These are phyloP conservation scores for Ictalurus punctatus DNA, from an alignment of 2,113 vertebrate species.

Conservation along the genomic window DNA sequence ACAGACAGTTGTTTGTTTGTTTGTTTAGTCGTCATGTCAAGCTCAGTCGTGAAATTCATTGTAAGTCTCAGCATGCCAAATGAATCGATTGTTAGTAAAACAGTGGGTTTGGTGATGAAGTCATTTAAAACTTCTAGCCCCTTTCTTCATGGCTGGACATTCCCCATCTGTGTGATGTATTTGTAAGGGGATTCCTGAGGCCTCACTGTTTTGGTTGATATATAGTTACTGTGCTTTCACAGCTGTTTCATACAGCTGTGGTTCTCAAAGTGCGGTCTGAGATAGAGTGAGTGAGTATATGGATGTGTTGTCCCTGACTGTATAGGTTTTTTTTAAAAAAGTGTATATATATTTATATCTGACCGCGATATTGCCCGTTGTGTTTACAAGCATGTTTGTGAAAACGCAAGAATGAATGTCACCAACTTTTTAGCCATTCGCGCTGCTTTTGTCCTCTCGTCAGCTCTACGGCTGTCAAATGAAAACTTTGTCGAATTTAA, in stretches of 20 bases:
- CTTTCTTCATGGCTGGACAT: background rate
- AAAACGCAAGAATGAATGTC: no score
- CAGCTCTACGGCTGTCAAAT: no score
- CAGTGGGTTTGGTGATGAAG: background rate
- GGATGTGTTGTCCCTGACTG: no score
- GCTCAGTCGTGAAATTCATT: background rate
- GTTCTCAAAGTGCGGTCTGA: no score
- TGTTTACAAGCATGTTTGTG: no score
- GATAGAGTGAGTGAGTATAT: background rate
- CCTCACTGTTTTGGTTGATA: background rate
- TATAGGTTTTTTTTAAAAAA: no score
- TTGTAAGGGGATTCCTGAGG: background rate
- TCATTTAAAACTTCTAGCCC: background rate
- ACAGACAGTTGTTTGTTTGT: background rate
- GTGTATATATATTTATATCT: no score
- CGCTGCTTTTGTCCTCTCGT: no score
- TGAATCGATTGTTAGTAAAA: background rate
- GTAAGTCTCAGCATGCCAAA: background rate
- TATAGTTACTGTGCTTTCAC: background rate
- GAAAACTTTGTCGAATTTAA: no score
- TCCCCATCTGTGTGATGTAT: conserved; percentile 19
- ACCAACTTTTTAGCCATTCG: no score
- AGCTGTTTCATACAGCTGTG: background rate
- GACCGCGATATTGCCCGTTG: no score
- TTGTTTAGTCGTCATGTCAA: background rate